Percentiles rank a stretch among this genome's conserved stretches.
phyloP scores from a whole-genome alignment of 1,140 invertebrate species.

The Leptopilina clavipes region DNA sequence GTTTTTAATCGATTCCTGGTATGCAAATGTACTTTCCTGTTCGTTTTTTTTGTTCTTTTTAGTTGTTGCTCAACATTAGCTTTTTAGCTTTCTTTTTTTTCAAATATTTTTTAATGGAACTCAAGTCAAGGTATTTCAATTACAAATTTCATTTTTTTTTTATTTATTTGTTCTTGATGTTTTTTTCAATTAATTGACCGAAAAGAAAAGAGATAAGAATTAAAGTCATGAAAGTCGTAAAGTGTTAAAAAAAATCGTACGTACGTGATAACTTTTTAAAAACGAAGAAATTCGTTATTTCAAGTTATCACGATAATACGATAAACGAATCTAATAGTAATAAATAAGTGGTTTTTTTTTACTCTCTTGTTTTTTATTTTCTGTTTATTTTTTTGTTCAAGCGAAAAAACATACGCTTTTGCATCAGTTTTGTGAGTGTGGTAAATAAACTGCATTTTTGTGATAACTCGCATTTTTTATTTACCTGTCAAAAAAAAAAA shows the following conservation, averaged over 20 bases:
- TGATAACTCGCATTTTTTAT: slow-evolving; percentile 74
- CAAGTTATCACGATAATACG: slow-evolving; percentile 32
- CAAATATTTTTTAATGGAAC: background rate
- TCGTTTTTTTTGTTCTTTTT: slow-evolving; percentile 44
- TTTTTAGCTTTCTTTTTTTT: slow-evolving; percentile 34
- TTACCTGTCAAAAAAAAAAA: slow-evolving; percentile 63
- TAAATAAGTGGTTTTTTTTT: slow-evolving; percentile 63
- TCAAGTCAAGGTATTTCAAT: slow-evolving; percentile 1
- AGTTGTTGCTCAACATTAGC: slow-evolving; percentile 47
- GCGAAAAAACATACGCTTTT: slow-evolving; percentile 58
- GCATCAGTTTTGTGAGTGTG: slow-evolving; percentile 72
- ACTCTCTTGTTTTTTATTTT: slow-evolving; percentile 53
- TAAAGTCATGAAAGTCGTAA: slow-evolving; percentile 50
- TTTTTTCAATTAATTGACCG: background rate
- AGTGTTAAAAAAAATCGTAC: slow-evolving; percentile 42
- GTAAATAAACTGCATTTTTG: slow-evolving; percentile 74
- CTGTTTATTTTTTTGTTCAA: slow-evolving; percentile 39
- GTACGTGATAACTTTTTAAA: slow-evolving; percentile 24
- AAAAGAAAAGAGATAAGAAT: slow-evolving; percentile 26
- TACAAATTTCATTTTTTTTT: background rate
- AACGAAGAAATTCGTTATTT: slow-evolving; percentile 37
- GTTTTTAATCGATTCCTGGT: slow-evolving; percentile 26
- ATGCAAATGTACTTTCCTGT: slow-evolving; percentile 45
- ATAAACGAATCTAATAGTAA: slow-evolving; percentile 32
- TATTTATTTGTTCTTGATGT: background rate